Conservation (phyloP, 2,797 vertebrate species). For the Aselliscus stoliczkanus region DNA sequence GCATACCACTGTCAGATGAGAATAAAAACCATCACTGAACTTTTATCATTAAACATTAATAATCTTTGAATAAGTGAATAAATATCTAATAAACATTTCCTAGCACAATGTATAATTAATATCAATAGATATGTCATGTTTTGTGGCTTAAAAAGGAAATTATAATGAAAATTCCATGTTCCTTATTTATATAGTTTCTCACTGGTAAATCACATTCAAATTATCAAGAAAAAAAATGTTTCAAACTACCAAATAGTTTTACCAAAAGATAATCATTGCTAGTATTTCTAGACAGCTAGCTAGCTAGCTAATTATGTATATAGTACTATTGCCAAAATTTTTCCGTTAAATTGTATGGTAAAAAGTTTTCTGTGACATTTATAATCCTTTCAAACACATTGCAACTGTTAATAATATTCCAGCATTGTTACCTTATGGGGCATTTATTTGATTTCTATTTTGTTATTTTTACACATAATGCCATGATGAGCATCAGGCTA, state of each 20-base stretch:
- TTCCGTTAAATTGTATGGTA: neutral
- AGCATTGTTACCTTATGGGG: neutral
- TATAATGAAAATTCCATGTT: slow-evolving; percentile 19
- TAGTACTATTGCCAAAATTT: neutral
- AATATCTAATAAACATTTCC: slow-evolving; percentile 27
- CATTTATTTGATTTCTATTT: slow-evolving; percentile 13
- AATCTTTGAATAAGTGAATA: slow-evolving; percentile 32
- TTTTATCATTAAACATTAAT: neutral
- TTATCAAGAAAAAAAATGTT: slow-evolving; percentile 47
- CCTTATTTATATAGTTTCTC: slow-evolving; percentile 24
- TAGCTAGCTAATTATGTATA: slow-evolving; percentile 25
- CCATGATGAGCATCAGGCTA: neutral
- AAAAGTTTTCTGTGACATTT: slow-evolving; percentile 23
- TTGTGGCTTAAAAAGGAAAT: slow-evolving; percentile 30
- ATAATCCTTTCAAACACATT: slow-evolving; percentile 22
- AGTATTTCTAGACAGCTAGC: slow-evolving; percentile 3
- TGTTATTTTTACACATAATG: slow-evolving; percentile 29
- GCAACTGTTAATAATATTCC: neutral
- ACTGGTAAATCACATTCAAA: slow-evolving; percentile 24
- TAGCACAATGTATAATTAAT: neutral
- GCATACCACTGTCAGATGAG: neutral
- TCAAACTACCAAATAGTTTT: slow-evolving; percentile 56
- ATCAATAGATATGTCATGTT: neutral
- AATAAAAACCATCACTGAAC: neutral
- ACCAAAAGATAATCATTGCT: neutral